Percentiles rank a stretch among this genome's conserved stretches.
phyloP scores from a whole-genome alignment of 2,797 vertebrate species.

The Pseudomugil tenellus region DNA sequence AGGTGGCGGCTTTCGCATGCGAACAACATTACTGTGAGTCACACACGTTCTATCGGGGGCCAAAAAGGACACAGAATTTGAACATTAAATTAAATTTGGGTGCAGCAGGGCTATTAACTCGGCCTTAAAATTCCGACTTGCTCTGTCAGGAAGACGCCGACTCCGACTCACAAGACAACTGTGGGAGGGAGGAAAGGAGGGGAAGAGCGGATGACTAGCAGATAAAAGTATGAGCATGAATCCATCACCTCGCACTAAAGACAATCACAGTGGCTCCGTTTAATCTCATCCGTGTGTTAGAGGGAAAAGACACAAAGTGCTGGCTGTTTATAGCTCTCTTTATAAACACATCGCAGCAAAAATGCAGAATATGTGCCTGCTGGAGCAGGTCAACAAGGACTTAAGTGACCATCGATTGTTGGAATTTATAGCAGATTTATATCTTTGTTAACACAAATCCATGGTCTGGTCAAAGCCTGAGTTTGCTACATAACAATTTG shows the following conservation, averaged over 20 bases:
- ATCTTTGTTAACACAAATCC: conserved; percentile 71
- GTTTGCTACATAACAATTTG: conserved; percentile 38
- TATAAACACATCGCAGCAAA: conserved; percentile 74
- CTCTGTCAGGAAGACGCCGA: conserved; percentile 24
- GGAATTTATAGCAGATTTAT: conserved; percentile 66
- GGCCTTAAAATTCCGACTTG: conserved; percentile 49
- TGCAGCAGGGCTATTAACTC: conserved; percentile 21
- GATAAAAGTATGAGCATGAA: conserved; percentile 65
- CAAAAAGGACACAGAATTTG: conserved; percentile 5
- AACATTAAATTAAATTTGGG: conserved; percentile 47
- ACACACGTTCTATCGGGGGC: conserved; percentile 5
- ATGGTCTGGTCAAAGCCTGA: conserved; percentile 51
- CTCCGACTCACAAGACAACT: conserved; percentile 46
- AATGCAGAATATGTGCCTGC: conserved; percentile 68
- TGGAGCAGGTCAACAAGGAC: conserved; percentile 50
- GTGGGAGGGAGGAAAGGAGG: conserved; percentile 27
- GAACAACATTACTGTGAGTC: conserved; percentile 27
- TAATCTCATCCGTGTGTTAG: conserved; percentile 61
- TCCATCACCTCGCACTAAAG: conserved; percentile 62
- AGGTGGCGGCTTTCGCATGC: neutral
- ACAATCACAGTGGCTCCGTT: conserved; percentile 70
- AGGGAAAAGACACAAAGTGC: conserved; percentile 35
- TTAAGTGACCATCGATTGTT: conserved; percentile 65
- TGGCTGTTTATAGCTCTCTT: conserved; percentile 55
- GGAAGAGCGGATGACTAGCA: conserved; percentile 63